phyloP scores from a whole-genome alignment of 2,113 vertebrate genomes.

The Atractosteus spatula region DNA sequence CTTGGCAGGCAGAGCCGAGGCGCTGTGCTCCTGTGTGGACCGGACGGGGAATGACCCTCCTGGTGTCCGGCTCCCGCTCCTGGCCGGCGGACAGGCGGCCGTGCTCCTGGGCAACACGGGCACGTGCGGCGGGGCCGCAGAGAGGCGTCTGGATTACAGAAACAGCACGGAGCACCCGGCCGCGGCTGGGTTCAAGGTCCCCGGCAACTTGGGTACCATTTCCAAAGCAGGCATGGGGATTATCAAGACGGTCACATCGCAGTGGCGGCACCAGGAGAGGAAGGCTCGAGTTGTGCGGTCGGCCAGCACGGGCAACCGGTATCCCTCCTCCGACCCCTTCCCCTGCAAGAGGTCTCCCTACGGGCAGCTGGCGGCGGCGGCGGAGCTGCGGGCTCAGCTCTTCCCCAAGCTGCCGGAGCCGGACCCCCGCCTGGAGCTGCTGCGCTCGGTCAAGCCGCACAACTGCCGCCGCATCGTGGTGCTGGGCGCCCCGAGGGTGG shows the following conservation, averaged over 20 bases:
- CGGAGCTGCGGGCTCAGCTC: constrained; percentile 47
- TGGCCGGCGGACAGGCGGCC: constrained; percentile 1
- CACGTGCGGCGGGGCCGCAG: constrained; percentile 9
- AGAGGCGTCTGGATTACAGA: constrained; percentile 44
- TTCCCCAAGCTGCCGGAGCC: constrained; percentile 34
- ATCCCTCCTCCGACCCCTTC: constrained; percentile 36
- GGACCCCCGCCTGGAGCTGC: constrained; percentile 25
- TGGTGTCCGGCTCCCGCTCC: constrained; percentile 5
- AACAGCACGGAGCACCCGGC: constrained; percentile 47
- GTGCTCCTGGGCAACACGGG: constrained; percentile 4
- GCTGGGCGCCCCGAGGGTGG: constrained; percentile 61
- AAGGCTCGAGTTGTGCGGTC: constrained; percentile 38
- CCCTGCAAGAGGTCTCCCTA: constrained; percentile 32
- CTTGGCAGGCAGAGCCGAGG: constrained; percentile 53
- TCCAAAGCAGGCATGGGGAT: constrained; percentile 51
- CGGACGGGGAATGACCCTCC: constrained; percentile 30
- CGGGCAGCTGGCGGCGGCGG: constrained; percentile 45
- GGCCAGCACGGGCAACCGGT: constrained; percentile 44
- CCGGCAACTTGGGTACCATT: constrained; percentile 21
- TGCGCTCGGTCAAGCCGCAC: constrained; percentile 44
- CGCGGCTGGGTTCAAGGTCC: constrained; percentile 41
- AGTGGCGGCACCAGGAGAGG: constrained; percentile 46
- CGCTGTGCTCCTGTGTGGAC: constrained; percentile 40
- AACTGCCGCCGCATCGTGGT: constrained; percentile 67
- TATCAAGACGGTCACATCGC: constrained; percentile 45